Percentiles rank a stretch among this genome's conserved stretches.
These are phyloP conservation scores for Sebastes elongatus DNA, from an alignment of 2,797 vertebrate species.

Conservation along the genomic window DNA sequence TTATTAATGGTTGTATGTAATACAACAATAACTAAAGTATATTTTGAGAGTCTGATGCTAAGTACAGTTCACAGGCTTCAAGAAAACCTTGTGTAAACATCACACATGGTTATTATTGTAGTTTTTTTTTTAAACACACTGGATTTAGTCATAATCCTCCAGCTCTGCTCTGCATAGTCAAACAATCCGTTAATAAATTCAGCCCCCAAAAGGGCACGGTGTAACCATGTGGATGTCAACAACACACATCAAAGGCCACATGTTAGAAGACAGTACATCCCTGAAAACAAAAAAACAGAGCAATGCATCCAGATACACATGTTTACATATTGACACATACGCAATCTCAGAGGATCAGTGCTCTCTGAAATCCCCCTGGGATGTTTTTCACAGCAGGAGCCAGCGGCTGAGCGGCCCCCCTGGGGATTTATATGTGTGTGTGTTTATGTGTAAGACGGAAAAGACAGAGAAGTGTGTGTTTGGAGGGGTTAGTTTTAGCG, in stretches of 20 bases:
- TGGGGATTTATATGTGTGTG: constrained; percentile 45
- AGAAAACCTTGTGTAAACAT: constrained; percentile 30
- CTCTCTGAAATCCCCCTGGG: constrained; percentile 57
- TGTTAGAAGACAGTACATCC: constrained; percentile 40
- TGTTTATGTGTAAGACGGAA: not conserved
- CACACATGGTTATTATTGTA: constrained; percentile 42
- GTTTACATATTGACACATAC: constrained; percentile 74
- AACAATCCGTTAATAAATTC: constrained; percentile 64
- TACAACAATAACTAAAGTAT: not conserved
- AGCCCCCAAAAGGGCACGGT: constrained; percentile 42
- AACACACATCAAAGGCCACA: constrained; percentile 57
- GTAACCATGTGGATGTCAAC: constrained; percentile 52
- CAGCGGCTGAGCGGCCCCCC: constrained; percentile 39
- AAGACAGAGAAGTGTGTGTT: constrained; percentile 24
- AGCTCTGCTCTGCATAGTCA: constrained; percentile 45
- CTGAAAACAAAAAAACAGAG: constrained; percentile 72
- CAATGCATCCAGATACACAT: constrained; percentile 62
- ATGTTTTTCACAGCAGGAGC: constrained; percentile 71
- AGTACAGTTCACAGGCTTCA: not conserved
- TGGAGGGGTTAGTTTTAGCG: constrained; percentile 15
- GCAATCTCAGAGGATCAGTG: constrained; percentile 72
- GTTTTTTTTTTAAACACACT: constrained; percentile 32
- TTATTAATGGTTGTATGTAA: not conserved
- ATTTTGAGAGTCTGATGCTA: constrained; percentile 5
- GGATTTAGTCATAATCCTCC: constrained; percentile 46